A percentile compares a stretch with the other conserved stretches of the same genome.
Conservation (phyloP, 2,113 vertebrate genomes). For the Fregetta grallaria region DNA sequence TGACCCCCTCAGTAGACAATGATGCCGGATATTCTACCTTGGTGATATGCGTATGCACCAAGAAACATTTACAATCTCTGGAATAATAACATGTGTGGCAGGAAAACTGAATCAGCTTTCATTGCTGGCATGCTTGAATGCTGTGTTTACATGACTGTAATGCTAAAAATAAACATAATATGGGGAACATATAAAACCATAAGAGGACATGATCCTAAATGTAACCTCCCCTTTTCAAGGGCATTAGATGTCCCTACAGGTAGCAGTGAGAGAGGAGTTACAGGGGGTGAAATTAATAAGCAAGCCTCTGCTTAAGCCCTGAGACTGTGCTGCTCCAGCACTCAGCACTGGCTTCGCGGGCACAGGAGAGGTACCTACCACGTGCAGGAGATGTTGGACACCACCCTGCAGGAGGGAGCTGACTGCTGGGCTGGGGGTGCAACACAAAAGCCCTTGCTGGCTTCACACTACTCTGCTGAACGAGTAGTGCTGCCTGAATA, state of each 20-base stretch:
- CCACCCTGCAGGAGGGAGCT: neutral
- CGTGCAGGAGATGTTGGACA: neutral
- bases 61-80: neutral
- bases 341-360: neutral
- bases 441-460: neutral
- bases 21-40: neutral
- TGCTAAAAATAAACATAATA: neutral
- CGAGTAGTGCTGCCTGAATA: neutral
- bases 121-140: neutral
- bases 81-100: neutral
- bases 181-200: neutral
- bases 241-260: neutral
- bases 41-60: accelerated
- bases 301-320: neutral
- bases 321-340: neutral
- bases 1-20: neutral
- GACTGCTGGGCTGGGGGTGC: accelerated
- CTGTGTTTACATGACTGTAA: neutral
- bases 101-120: neutral
- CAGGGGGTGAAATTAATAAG: neutral
- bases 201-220: neutral
- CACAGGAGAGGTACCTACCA: neutral
- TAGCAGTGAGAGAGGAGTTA: neutral
- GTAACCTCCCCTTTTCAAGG: neutral
- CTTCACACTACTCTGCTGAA: neutral